phyloP scores from a whole-genome alignment of 2,888 invertebrate species.

The Himalopsyche anomala region DNA sequence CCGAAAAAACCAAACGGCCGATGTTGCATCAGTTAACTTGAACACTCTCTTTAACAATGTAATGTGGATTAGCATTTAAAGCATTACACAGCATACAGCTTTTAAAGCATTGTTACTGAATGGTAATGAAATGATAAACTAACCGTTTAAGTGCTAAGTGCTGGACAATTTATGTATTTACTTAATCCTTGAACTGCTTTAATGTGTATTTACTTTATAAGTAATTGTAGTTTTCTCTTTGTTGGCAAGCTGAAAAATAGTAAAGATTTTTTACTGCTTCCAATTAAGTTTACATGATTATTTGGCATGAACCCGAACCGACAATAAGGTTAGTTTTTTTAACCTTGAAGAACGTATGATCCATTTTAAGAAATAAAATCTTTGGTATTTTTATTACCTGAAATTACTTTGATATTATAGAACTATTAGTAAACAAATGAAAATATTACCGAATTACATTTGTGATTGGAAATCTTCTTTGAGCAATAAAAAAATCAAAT shows the following conservation, averaged over 20 bases:
- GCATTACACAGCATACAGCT: constrained; percentile 20
- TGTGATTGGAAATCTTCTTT: too few relatives aligned
- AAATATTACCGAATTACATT: too few relatives aligned
- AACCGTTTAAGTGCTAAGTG: constrained; percentile 38
- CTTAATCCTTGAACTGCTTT: constrained; percentile 23
- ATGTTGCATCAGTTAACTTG: constrained; percentile 8
- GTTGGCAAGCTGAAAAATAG: background rate
- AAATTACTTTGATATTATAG: too few relatives aligned
- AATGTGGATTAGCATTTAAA: constrained; percentile 37
- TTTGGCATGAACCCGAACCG: too few relatives aligned
- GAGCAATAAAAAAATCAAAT: too few relatives aligned
- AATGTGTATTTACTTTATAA: constrained; percentile 5
- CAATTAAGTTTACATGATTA: too few relatives aligned
- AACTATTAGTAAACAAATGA: too few relatives aligned
- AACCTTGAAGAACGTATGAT: too few relatives aligned
- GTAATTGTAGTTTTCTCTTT: constrained; percentile 8
- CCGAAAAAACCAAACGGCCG: background rate
- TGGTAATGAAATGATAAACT: constrained; percentile 42
- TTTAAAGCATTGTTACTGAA: constrained; percentile 39
- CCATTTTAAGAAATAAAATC: too few relatives aligned
- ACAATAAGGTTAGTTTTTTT: too few relatives aligned
- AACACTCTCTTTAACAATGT: constrained; percentile 23
- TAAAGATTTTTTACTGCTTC: too few relatives aligned
- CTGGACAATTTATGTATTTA: constrained; percentile 38
- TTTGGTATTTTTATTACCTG: too few relatives aligned